Evolutionary conservation across 1,140 invertebrate species (phyloP), one percentile per base, ranked within the genome.

Genomic region (Leptestheria dahalacensis): DNA sequence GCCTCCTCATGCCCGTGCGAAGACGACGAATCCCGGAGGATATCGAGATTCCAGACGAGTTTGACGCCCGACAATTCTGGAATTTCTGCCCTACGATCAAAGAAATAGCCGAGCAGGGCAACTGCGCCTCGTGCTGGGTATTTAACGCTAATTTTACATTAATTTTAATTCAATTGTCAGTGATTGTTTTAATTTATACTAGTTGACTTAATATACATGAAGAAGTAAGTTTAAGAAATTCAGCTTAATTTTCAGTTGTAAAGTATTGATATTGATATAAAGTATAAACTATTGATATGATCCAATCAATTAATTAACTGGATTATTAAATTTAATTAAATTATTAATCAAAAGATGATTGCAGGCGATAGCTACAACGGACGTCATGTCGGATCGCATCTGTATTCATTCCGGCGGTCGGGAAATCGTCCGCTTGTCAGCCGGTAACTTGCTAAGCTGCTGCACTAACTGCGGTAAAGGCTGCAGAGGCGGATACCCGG

Each of bases 311-410:
- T 2, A 48, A 48, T 48, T 20, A 2, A 3, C 9, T 6, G 18
- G 29, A 50, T 53, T 60, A 48, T 6, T 33, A 62, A 54, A 33
- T 53, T n/a, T 55, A 2, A 49, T 54, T 11, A 49, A 61, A 1
- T 55, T 57, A n/a, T n/a, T n/a, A n/a, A n/a, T n/a, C n/a, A n/a
- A n/a, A n/a, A n/a, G n/a, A 66, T 63, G 54, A 69, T 67, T 57
- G 21, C n/a, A 78, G 79, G 79, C 79, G 15, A 78, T 81, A 67
- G 79, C 75, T 54, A 75, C 79, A 50, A 77, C 75, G n/a, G 77
- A 78, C 66, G 77, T 80, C 9, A 80, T 82, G 69, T 75, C 77
- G 51, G 79, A 81, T 66, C 66, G 79, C 57, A 72, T 76, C 59
- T 81, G 79, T 66, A 77, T 81, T 64, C 68, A 70, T 18, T 75